phyloP scores from a whole-genome alignment of 2,113 vertebrate genomes.

The Acanthochromis polyacanthus region DNA sequence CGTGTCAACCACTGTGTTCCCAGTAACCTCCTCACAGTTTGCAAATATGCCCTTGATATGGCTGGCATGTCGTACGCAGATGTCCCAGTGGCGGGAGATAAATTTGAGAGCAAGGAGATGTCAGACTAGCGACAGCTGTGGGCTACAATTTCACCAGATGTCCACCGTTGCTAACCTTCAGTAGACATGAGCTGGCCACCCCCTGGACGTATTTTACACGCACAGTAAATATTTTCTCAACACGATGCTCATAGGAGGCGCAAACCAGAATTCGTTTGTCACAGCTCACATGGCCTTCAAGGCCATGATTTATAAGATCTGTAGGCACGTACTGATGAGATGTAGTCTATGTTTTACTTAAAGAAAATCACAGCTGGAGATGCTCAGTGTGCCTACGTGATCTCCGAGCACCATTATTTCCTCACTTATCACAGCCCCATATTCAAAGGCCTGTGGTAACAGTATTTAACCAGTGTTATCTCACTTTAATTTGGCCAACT shows the following conservation, averaged over 20 bases:
- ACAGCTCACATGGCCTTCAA: constrained; percentile 53
- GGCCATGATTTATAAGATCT: constrained; percentile 65
- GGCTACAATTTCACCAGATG: constrained; percentile 94
- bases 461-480: too few species aligned
- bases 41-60: constrained; percentile 86
- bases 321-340: constrained; percentile 56
- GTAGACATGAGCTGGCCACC: constrained; percentile 73
- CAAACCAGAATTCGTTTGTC: constrained; percentile 64
- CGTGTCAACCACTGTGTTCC: constrained; percentile 81
- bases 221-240: constrained; percentile 80
- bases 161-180: constrained; percentile 88
- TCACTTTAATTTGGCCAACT: too few species aligned
- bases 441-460: too few species aligned
- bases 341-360: constrained; percentile 51
- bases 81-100: constrained; percentile 89
- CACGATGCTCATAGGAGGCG: constrained; percentile 51
- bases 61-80: constrained; percentile 88
- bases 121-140: constrained; percentile 91
- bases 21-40: constrained; percentile 82
- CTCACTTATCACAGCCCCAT: too few species aligned
- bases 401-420: not conserved
- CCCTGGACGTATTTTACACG: constrained; percentile 67
- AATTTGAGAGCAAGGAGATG: constrained; percentile 91
- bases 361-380: constrained; percentile 73
- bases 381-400: not conserved